These are phyloP conservation scores for Saccostrea cuccullata DNA, from an alignment of 1,140 invertebrate genomes.

Conservation along the genomic window DNA sequence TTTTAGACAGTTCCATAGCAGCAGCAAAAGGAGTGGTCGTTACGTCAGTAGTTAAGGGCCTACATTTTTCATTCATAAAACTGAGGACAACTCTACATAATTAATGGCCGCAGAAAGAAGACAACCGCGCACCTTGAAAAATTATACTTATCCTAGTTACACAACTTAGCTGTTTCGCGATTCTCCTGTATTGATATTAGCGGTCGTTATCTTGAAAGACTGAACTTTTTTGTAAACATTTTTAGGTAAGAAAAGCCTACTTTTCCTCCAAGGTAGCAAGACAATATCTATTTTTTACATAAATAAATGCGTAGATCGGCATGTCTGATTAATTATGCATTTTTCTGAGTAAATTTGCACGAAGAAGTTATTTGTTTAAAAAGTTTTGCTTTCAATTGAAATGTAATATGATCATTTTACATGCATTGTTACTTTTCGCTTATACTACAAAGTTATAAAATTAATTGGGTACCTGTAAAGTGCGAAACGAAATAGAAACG, in stretches of 20 bases:
- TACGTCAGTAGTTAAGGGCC: neutral
- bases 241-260: neutral
- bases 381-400: neutral
- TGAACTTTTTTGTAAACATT: neutral
- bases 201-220: neutral
- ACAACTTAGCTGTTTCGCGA: neutral
- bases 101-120: neutral
- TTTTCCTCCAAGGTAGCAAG: too few relatives aligned
- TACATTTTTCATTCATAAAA: slow-evolving; percentile 16
- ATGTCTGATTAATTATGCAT: neutral
- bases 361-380: too few relatives aligned
- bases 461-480: too few relatives aligned
- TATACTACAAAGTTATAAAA: neutral
- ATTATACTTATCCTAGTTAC: neutral
- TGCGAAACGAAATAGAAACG: too few relatives aligned
- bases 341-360: neutral
- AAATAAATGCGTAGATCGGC: too few relatives aligned
- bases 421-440: neutral
- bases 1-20: neutral
- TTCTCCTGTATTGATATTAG: neutral
- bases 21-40: neutral
- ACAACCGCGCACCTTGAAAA: neutral
- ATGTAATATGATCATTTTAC: neutral
- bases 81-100: neutral
- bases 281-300: too few relatives aligned